Evolutionary conservation across 2,113 vertebrate species (phyloP).

Genomic region (Dipodomys merriami): DNA sequence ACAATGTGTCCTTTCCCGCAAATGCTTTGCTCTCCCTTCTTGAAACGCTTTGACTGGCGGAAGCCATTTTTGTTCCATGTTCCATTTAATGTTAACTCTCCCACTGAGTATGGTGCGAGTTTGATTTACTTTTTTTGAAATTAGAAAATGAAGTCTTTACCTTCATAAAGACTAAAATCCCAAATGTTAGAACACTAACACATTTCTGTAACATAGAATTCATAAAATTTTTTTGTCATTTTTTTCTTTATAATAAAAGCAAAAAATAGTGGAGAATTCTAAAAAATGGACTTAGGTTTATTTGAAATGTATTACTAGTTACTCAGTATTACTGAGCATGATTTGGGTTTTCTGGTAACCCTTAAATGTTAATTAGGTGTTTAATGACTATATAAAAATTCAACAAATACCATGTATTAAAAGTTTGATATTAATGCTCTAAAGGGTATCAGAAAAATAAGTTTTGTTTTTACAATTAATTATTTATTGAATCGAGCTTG

Average conservation of each 20-base stretch:
- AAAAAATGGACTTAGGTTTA: constrained; percentile 21
- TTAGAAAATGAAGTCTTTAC: background rate
- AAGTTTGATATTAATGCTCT: background rate
- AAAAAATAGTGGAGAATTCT: background rate
- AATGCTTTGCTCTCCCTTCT: background rate
- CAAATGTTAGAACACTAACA: background rate
- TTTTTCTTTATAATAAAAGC: background rate
- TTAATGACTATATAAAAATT: background rate
- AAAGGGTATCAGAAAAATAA: background rate
- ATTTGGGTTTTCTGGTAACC: background rate
- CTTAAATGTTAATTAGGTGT: background rate
- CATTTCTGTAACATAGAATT: background rate
- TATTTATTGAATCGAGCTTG: background rate
- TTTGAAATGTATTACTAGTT: constrained; percentile 16
- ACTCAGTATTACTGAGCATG: background rate
- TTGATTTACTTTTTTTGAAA: background rate
- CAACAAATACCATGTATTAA: background rate
- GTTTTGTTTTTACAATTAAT: background rate
- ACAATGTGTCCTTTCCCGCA: background rate
- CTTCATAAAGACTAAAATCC: background rate
- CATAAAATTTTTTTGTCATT: background rate
- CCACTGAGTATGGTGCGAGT: background rate
- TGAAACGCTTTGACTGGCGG: background rate
- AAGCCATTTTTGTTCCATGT: constrained; percentile 3
- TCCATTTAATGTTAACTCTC: background rate